Percentiles rank a stretch among this genome's conserved stretches.
Evolutionary conservation across 2,797 vertebrate genomes (phyloP).

Genomic region (Gallinago nigripennis): DNA sequence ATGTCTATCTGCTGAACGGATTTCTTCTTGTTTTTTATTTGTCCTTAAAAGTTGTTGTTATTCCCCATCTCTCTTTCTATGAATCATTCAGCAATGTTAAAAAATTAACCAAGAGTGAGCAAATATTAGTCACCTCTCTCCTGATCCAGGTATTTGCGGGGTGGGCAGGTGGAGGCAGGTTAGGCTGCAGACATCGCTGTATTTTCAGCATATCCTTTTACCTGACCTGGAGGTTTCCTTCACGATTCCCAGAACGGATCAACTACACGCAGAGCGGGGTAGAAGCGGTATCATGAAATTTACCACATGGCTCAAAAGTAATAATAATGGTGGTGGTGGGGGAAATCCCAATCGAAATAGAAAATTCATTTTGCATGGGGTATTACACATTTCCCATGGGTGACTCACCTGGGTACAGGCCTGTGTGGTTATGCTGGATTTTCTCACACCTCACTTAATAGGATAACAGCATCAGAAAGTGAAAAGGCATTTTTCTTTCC

Average conservation of each 20-base stretch:
- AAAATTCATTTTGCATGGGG: slow-evolving; percentile 14
- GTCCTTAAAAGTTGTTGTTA: not conserved
- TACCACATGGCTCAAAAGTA: slow-evolving; percentile 36
- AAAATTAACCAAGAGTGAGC: slow-evolving; percentile 22
- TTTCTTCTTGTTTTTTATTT: slow-evolving; percentile 13
- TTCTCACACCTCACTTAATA: not conserved
- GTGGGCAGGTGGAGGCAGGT: slow-evolving; percentile 59
- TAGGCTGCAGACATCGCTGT: not conserved
- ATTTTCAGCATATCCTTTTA: slow-evolving; percentile 21
- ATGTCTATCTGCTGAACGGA: not conserved
- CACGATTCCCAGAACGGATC: not conserved
- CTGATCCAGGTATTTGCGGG: not conserved
- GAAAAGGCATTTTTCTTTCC: not conserved
- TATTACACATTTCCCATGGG: not conserved
- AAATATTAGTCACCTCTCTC: slow-evolving; percentile 52
- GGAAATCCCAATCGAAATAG: slow-evolving; percentile 1
- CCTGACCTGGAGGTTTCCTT: slow-evolving; percentile 37
- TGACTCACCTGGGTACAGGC: slow-evolving; percentile 31
- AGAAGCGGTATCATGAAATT: slow-evolving; percentile 42
- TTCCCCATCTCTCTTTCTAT: not conserved
- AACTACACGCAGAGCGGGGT: not conserved
- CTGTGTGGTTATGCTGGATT: not conserved
- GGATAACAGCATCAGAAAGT: not conserved
- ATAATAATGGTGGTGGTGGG: not conserved
- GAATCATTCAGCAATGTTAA: slow-evolving; percentile 23